These are phyloP conservation scores for Trematomus loennbergii DNA, from an alignment of 2,113 vertebrate genomes.

Conservation along the genomic window DNA sequence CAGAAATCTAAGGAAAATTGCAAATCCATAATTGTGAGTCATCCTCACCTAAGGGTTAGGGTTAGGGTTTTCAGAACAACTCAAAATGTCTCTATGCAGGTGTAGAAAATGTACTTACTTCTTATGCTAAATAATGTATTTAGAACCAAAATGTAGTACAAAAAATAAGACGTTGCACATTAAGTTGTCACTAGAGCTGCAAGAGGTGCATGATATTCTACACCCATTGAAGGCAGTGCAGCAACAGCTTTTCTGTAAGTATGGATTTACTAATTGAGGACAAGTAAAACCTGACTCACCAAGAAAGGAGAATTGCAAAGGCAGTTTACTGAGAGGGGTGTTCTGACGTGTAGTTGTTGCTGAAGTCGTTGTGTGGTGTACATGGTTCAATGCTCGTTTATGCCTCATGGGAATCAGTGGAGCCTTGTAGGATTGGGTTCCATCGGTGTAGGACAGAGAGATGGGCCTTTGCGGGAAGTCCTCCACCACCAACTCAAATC, in stretches of 20 bases:
- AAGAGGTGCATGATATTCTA: background rate
- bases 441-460: constrained; percentile 58
- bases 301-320: constrained; percentile 74
- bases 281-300: constrained; percentile 52
- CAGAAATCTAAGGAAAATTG: too few relatives aligned
- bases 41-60: too few relatives aligned
- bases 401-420: constrained; percentile 24
- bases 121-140: background rate
- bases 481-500: constrained; percentile 69
- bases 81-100: background rate
- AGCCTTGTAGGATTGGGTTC: constrained; percentile 9
- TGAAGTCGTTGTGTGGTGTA: too few relatives aligned
- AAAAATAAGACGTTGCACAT: background rate
- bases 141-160: background rate
- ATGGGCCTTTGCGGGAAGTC: constrained; percentile 59
- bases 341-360: too few relatives aligned
- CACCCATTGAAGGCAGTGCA: background rate
- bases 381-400: background rate
- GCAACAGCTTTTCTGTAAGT: background rate
- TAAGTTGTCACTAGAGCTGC: background rate
- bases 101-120: background rate
- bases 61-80: background rate
- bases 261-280: background rate
- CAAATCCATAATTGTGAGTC: too few relatives aligned
- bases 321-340: constrained; percentile 72